These are phyloP conservation scores for Balaenoptera acutorostrata DNA, from an alignment of 2,113 vertebrate genomes.

Conservation along the genomic window DNA sequence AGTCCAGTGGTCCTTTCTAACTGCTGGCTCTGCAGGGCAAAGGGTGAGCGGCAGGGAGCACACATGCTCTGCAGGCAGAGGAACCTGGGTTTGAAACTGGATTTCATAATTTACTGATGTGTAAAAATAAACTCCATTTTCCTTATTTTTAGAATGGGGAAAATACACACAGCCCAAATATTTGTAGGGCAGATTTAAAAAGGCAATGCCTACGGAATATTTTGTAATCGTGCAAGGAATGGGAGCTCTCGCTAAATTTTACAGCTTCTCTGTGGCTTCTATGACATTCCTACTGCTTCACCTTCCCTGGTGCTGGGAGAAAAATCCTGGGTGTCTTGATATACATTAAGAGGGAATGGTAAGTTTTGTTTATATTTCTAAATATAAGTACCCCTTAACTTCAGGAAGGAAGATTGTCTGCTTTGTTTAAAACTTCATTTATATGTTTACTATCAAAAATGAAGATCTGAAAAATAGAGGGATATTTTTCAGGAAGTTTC, in stretches of 20 bases:
- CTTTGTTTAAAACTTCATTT: not conserved
- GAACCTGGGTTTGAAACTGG: not conserved
- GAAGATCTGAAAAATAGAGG: not conserved
- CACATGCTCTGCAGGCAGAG: rapidly evolving
- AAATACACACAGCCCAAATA: not conserved
- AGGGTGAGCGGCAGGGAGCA: rapidly evolving
- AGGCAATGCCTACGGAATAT: not conserved
- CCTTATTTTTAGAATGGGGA: not conserved
- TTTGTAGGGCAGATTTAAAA: not conserved
- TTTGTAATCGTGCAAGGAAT: not conserved
- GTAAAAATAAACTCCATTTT: not conserved
- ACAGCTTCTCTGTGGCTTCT: not conserved
- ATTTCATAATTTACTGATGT: not conserved
- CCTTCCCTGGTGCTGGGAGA: not conserved
- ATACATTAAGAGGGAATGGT: not conserved
- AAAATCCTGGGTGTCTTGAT: not conserved
- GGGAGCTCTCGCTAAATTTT: not conserved
- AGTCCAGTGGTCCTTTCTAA: not conserved
- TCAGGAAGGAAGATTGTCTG: not conserved
- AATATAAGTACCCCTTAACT: not conserved
- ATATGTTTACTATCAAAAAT: not conserved
- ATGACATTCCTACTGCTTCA: not conserved
- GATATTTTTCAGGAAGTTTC: not conserved
- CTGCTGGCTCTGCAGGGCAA: not conserved
- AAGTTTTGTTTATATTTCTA: not conserved